Evolutionary conservation across 1,140 invertebrate genomes (phyloP).

Genomic region (Polypedilum vanderplanki): DNA sequence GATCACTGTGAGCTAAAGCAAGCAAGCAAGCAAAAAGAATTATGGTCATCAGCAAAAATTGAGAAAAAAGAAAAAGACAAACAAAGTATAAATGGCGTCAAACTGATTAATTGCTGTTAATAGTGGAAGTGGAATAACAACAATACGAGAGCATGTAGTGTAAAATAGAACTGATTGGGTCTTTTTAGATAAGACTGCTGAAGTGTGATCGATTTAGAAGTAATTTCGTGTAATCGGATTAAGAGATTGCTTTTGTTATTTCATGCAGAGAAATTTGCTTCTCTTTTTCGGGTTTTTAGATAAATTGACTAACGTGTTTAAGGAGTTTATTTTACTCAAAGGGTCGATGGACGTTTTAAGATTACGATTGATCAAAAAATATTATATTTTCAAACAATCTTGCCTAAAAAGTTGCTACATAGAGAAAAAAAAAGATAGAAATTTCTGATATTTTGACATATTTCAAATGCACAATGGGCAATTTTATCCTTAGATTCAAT

Average conservation of each 20-base stretch:
- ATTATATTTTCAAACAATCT: too few species aligned
- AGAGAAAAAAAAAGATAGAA: too few species aligned
- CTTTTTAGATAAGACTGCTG: too few species aligned
- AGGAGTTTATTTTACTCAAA: too few species aligned
- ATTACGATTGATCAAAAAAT: too few species aligned
- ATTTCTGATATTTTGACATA: too few species aligned
- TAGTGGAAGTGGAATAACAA: background rate
- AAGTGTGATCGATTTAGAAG: background rate
- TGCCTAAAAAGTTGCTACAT: too few species aligned
- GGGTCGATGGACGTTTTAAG: too few species aligned
- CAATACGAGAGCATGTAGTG: background rate
- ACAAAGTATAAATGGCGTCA: slow-evolving; percentile 21
- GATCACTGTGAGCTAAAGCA: background rate
- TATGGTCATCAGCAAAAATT: background rate
- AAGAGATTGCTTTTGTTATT: background rate
- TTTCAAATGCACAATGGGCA: too few species aligned
- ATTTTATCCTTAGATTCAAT: too few species aligned
- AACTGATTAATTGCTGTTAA: slow-evolving; percentile 9
- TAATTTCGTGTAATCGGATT: background rate
- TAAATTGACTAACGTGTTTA: too few species aligned
- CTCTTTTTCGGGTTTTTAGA: background rate
- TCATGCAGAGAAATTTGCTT: background rate
- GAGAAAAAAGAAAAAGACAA: background rate
- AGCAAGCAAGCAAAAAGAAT: background rate
- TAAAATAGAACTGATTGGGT: too few species aligned